Base-by-base conservation (phyloP, 2,888 invertebrate species). In the Heterodera filipjevi region DNA sequence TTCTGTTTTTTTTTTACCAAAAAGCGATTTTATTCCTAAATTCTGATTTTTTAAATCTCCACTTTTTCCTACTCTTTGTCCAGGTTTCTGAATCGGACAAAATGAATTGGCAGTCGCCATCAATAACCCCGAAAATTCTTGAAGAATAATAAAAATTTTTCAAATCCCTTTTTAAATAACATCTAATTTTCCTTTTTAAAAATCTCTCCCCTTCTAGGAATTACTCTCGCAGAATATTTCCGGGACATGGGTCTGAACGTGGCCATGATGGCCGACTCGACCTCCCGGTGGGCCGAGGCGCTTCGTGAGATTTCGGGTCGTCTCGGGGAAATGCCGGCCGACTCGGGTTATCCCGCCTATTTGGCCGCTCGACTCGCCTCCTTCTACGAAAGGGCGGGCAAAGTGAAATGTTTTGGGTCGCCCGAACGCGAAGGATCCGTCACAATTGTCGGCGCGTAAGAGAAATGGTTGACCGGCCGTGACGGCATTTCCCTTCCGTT, bases 201-300 rank as follows among this genome's bases (percentile, higher is more conserved):
- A 33, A 32, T 46, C 53, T 19, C 22, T 14, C 33, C 22, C 30
- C 22, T n/a, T 3, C n/a, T n/a, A 46, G 95, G 95, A 88, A 99
- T 99, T 91, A 99, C 99, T 0, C 92, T 99, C n/a, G 96, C 98
- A 39, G 99, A 99, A 91, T 99, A 99, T 92, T 99, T 97, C 94
- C 91, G 92, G 87, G 92, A 92, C 91, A 97, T 97, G 99, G 99
- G 99, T 90, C 96, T 97, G 93, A 95, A 99, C 91, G 99, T 99
- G 71, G 96, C 98, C 86, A 99, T 99, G 99, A 99, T 99, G 99
- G 99, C 99, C 82, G 99, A 99, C 92, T 99, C 98, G 44, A 99
- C 99, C 32, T 99, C 98, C 22, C 95, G 99, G 92, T 99, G 99
- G 99, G 99, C 99, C 81, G 99, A 99, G 91, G 99, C 99, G 86